A percentile compares a stretch with the other conserved stretches of the same genome.
Evolutionary conservation across 2,888 invertebrate species (phyloP).

Genomic region (Amphipyra tragopoginis): DNA sequence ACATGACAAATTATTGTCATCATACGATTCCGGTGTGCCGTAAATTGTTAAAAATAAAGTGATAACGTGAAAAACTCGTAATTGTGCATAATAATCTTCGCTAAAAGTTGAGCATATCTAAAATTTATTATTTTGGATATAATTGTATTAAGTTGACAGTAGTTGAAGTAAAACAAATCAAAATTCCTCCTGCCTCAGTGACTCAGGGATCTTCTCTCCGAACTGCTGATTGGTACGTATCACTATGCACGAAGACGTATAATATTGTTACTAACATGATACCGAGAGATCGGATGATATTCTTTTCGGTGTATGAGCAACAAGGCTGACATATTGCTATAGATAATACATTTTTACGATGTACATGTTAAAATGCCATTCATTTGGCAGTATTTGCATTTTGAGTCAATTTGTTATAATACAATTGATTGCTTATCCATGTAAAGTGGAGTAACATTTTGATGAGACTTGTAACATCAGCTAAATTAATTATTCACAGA

Average conservation of each 20-base stretch:
- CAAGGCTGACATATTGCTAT: neutral
- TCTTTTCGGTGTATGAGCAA: neutral
- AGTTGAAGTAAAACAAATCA: conserved; percentile 63
- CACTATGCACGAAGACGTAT: conserved; percentile 3
- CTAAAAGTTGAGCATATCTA: neutral
- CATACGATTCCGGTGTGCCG: conserved; percentile 23
- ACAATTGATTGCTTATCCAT: no score
- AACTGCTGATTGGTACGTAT: conserved; percentile 78
- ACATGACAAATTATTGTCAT: neutral
- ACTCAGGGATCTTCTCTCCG: conserved; percentile 78
- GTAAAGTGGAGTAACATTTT: no score
- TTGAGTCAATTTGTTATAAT: no score
- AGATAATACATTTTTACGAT: no score
- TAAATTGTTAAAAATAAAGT: conserved; percentile 8
- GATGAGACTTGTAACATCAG: no score
- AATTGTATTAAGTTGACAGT: conserved; percentile 18
- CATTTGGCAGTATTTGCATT: no score
- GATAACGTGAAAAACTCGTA: neutral
- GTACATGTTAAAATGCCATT: no score
- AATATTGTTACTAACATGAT: neutral
- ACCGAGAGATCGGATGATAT: neutral
- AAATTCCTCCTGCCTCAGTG: conserved; percentile 83
- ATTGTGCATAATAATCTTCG: conserved; percentile 4
- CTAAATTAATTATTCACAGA: no score
- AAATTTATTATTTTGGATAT: conserved; percentile 1